Conservation (phyloP, 2,888 invertebrate genomes). For the Epistrophe grossulariae region DNA sequence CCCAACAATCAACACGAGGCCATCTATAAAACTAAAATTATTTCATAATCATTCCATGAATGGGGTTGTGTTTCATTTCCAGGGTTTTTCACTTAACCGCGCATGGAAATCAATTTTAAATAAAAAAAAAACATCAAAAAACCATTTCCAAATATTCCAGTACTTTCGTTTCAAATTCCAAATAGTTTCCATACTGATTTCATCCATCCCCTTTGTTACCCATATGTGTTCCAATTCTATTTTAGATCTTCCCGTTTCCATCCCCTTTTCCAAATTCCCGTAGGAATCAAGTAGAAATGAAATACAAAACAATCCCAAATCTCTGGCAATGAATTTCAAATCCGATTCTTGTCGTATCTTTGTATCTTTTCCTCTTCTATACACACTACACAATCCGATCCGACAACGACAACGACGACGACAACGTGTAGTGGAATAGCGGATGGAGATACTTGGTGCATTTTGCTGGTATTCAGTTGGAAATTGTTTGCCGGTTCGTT, state of each 20-base stretch:
- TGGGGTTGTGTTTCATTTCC: constrained; percentile 68
- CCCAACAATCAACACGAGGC: constrained; percentile 34
- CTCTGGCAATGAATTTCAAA: constrained; percentile 56
- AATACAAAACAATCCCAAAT: constrained; percentile 67
- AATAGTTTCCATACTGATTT: neutral
- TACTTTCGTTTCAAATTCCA: constrained; percentile 12
- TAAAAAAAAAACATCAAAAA: constrained; percentile 13
- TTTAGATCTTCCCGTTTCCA: neutral
- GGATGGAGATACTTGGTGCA: constrained; percentile 49
- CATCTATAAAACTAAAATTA: constrained; percentile 32
- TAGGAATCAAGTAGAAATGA: constrained; percentile 37
- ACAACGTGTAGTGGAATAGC: constrained; percentile 9
- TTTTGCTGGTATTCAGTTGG: constrained; percentile 63
- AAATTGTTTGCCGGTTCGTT: constrained; percentile 70
- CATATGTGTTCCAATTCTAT: neutral
- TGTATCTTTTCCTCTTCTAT: constrained; percentile 28
- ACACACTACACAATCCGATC: constrained; percentile 1
- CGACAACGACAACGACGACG: neutral
- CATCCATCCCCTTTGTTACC: neutral
- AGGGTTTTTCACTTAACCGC: constrained; percentile 14
- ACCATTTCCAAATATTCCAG: neutral
- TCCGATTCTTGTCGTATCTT: constrained; percentile 41
- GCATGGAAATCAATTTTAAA: constrained; percentile 45
- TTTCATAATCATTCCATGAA: constrained; percentile 68
- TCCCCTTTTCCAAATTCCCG: constrained; percentile 21